Base-by-base conservation (phyloP, 2,888 invertebrate genomes). In the Apodemia duryi region DNA sequence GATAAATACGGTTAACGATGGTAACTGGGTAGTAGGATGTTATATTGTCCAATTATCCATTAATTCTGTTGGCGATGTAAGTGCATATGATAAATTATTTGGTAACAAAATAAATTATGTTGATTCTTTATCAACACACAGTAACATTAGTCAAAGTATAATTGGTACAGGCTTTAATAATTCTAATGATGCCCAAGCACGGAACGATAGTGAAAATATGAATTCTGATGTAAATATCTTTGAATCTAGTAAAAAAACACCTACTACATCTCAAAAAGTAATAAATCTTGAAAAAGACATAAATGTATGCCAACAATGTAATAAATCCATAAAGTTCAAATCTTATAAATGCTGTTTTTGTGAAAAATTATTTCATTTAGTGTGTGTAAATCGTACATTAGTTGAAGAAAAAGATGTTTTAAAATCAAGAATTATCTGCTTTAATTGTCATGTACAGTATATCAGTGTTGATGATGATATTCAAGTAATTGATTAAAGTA, bases 1-100 rank as follows among this genome's bases (percentile, higher is more conserved):
- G 57, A 10, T 60, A 35, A 35, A 2, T 29, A 1, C 3, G 6
- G 21, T 21, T 35, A 60, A 60, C 35, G 32, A 35, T 35, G 13
- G 6, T 7, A 35, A 60, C 7, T 60, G 57, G 57, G 32, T 32
- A 6, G 6, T 60, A 60, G 57, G 57, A 60, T 60, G 57, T 60
- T 13, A 32, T 35, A n/a, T 60, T 6, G 2, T 60, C 1, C 57
- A 60, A 60, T 13, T 4, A 2, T 57, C 35, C 13, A 2, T 13
- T 7, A 57, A 57, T 35, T 35, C 11, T 57, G 5, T 3, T 1
- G 32, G 6, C 6, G 13, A 32, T 32, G 5, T 13, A 10, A 32
- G 32, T 32, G 13, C 57, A 3, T 57, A 57, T 57, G 6, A 11
- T 5, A 29, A 29, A 29, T 10, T 54, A 10, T 54, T 11, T 11